phyloP scores from a whole-genome alignment of 2,113 vertebrate species.

The Oryzias woworae region DNA sequence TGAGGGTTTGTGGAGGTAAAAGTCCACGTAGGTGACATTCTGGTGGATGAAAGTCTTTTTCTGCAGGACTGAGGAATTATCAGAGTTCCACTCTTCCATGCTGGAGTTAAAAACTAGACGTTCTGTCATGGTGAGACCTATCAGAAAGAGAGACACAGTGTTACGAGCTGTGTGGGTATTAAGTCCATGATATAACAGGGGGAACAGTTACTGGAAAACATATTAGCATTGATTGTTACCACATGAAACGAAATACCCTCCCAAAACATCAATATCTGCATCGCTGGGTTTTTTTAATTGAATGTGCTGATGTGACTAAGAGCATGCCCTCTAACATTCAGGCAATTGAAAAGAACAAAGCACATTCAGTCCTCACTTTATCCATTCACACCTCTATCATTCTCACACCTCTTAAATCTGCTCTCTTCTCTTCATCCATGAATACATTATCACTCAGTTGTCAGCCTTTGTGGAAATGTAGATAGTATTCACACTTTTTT shows the following conservation, averaged over 20 bases:
- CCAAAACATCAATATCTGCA: conserved; percentile 25
- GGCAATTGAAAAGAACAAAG: not conserved
- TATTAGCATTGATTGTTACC: conserved; percentile 10
- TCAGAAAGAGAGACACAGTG: not conserved
- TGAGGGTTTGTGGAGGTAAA: conserved; percentile 85
- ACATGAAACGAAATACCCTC: conserved; percentile 17
- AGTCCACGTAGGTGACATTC: conserved; percentile 85
- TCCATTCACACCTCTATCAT: not conserved
- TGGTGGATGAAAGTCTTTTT: conserved; percentile 36
- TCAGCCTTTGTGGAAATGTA: not conserved
- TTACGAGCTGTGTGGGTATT: not conserved
- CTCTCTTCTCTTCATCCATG: not conserved
- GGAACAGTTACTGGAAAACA: not conserved
- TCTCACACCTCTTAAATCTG: not conserved
- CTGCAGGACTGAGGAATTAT: conserved; percentile 15
- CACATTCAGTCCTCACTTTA: not conserved
- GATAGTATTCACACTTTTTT: not conserved
- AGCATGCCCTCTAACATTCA: conserved; percentile 5
- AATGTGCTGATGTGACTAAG: conserved; percentile 17
- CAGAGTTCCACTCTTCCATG: not conserved
- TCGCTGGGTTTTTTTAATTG: conserved; percentile 3
- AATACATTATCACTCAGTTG: not conserved
- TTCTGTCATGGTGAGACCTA: conserved; percentile 57
- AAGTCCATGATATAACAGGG: not conserved
- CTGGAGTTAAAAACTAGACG: conserved; percentile 61